Percentiles rank a stretch among this genome's conserved stretches.
phyloP scores from a whole-genome alignment of 2,888 invertebrate species.

The Caenorhabditis japonica region DNA sequence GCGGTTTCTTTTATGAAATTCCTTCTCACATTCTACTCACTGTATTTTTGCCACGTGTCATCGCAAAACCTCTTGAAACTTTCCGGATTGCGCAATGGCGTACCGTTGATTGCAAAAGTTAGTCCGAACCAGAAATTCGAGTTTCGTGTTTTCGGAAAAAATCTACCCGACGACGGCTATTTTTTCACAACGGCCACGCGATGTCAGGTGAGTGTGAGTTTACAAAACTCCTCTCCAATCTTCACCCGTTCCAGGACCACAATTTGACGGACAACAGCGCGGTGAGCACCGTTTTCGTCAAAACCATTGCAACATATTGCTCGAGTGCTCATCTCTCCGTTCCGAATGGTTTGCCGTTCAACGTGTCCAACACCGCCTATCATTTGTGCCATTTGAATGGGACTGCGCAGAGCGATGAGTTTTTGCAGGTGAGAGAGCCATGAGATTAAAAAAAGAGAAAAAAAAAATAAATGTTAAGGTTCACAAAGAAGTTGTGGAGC shows the following conservation, averaged over 20 bases:
- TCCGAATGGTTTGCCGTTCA: slow-evolving; percentile 24
- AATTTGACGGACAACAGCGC: not conserved
- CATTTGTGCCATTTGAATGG: slow-evolving; percentile 11
- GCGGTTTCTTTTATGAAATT: no score
- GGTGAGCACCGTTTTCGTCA: not conserved
- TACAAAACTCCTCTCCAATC: not conserved
- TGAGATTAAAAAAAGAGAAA: no score
- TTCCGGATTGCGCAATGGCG: slow-evolving; percentile 1
- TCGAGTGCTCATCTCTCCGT: slow-evolving; percentile 1
- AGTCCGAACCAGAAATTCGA: not conserved
- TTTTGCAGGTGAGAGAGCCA: not conserved
- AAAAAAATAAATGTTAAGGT: not conserved
- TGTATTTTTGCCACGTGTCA: no score
- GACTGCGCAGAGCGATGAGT: not conserved
- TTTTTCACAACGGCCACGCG: slow-evolving; percentile 32
- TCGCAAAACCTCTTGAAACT: no score
- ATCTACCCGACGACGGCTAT: slow-evolving; percentile 15
- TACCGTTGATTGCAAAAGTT: not conserved
- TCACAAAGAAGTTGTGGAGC: no score
- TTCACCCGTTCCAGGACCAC: not conserved
- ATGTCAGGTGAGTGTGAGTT: slow-evolving; percentile 16
- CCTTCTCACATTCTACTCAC: no score
- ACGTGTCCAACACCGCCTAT: slow-evolving; percentile 1
- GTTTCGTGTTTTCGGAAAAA: slow-evolving; percentile 16
- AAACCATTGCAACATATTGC: not conserved